These are phyloP conservation scores for Masticophis lateralis DNA, from an alignment of 2,797 vertebrate genomes.

Conservation along the genomic window DNA sequence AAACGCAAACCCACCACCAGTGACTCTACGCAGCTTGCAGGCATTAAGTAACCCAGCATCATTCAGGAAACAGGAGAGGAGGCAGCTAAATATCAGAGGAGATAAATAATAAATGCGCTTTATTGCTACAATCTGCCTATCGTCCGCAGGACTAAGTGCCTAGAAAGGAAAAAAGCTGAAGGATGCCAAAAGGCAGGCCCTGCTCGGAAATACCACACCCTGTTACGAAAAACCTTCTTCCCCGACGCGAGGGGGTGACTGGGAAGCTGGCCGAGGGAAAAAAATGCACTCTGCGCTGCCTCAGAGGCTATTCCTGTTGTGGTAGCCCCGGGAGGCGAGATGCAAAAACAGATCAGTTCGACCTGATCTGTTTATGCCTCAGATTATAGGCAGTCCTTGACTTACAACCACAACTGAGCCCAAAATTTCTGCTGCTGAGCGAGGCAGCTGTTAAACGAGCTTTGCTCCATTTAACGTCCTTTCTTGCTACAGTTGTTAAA, in stretches of 20 bases:
- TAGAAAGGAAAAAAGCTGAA: too few relatives aligned
- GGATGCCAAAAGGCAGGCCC: neutral
- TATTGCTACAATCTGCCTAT: neutral
- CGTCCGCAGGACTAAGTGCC: neutral
- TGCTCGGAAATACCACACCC: neutral
- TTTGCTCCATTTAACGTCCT: too few relatives aligned
- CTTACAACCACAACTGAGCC: neutral
- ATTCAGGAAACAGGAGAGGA: constrained; percentile 5
- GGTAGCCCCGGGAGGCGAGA: neutral
- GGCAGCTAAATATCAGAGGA: constrained; percentile 5
- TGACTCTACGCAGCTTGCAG: neutral
- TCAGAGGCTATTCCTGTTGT: neutral
- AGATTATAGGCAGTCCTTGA: neutral
- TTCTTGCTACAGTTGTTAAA: too few relatives aligned
- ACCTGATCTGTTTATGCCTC: neutral
- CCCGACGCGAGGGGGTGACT: too few relatives aligned
- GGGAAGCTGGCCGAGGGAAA: neutral
- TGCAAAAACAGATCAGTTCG: neutral
- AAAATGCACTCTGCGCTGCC: neutral
- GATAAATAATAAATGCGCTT: constrained; percentile 33
- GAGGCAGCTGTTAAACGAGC: neutral
- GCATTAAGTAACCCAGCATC: neutral
- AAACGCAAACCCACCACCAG: neutral
- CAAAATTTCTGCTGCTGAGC: neutral
- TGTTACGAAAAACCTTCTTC: neutral